Base-by-base conservation (phyloP, 2,797 vertebrate species). In the Bufotes viridis region DNA sequence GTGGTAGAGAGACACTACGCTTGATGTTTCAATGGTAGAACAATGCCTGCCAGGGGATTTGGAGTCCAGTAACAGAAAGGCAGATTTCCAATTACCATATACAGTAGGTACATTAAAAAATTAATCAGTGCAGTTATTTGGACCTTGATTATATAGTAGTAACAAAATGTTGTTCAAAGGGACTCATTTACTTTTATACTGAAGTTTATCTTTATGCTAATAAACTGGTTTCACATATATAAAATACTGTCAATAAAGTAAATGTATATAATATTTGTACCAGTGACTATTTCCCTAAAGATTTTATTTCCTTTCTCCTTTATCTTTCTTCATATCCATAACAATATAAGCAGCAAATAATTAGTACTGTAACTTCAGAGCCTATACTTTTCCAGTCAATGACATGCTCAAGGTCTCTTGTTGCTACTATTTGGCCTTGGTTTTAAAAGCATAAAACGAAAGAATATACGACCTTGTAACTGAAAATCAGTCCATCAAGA, bases 351-450 rank as follows among this genome's bases (percentile, higher is more conserved):
- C 80, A 78, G 80, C 93, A 95, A 95, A 95, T 95, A 95, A 94
- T 96, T 95, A 95, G 93, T 93, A 90, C 89, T 93, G 79, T 85
- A 93, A 94, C 91, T 93, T 93, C 93, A 91, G 91, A 95, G 93
- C 94, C 92, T 93, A 93, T 93, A 92, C 93, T 94, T 96, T 94
- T 93, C 93, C 92, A 94, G 94, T 94, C 95, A 96, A 94, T 94
- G 93, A 94, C 94, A 93, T 92, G 92, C 94, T 95, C 96, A 96
- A 96, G 96, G 95, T 94, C 93, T 91, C 93, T 92, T 91, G 90
- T 94, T 94, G 94, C 93, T 95, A 93, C 93, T 79, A 87, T 91
- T 94, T 95, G 95, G 96, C 95, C 95, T 96, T 96, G 94, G 91
- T 94, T 94, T 74, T 94, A 93, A 94, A 94, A 94, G 91, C 93